Evolutionary conservation across 1,140 invertebrate species (phyloP), one percentile per base, ranked within the genome.

Genomic region (Oryctes rhinoceros): DNA sequence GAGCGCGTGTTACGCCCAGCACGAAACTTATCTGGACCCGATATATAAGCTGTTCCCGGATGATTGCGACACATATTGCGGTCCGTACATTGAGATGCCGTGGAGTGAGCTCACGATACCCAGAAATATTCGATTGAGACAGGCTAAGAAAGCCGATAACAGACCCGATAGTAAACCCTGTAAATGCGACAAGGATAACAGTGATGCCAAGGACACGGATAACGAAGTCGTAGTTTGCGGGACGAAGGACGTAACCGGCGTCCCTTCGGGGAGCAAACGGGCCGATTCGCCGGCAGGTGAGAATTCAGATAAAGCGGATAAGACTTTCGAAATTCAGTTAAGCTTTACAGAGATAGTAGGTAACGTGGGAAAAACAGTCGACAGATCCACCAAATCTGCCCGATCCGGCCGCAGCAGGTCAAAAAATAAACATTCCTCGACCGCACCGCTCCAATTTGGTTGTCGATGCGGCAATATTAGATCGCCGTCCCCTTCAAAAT

Each of bases 1-100:
- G 10, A 53, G 35, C 13, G 9, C 77, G 5, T 78, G 77, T 35
- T 49, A 30, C 20, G 47, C n/a, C 9, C 15, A 9, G 10, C 47
- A 78, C 47, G 77, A 78, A 35, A 15, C 24, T 20, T 78, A 78
- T 59, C 6, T 78, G 47, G 77, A 78, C 37, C 47, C 47, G 2
- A 30, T 49, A 1, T 78, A 78, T 39, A 78, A 59, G 30, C n/a
- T 53, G 6, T 78, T 53, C 35, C 77, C 77, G 9, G 77, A 78
- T 7, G 77, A 78, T 59, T 78, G 77, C 35, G 77, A 78, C 35
- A 78, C 47, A 4, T 35, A 49, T 48, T 78, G 77, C 49, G 77
- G 77, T 35, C 77, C 77, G 6, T 37, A 78, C 6, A 78, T 48
- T 4, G 77, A 78, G 59, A 78, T 78, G 30, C 77, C 77, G 0